These are phyloP conservation scores for Procapra przewalskii DNA, from an alignment of 2,113 vertebrate genomes.

Conservation along the genomic window DNA sequence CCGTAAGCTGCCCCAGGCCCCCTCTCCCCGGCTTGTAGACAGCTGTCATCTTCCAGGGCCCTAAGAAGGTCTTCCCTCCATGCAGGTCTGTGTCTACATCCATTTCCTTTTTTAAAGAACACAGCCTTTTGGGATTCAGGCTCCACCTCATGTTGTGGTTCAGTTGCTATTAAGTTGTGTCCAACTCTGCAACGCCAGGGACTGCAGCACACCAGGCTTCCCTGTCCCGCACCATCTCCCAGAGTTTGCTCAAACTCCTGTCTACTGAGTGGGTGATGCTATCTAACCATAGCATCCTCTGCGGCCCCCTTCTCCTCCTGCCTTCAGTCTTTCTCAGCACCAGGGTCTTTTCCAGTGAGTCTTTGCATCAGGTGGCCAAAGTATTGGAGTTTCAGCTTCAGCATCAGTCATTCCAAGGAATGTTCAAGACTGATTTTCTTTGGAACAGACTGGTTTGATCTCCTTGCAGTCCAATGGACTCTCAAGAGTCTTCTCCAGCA, in stretches of 20 bases:
- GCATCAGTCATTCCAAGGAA: not conserved
- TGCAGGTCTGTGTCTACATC: fast-evolving
- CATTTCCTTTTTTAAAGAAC: too few species aligned
- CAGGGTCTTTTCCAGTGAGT: not conserved
- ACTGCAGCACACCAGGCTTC: not conserved
- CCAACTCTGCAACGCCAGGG: not conserved
- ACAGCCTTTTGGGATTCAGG: fast-evolving
- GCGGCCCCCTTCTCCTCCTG: not conserved
- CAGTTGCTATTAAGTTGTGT: not conserved
- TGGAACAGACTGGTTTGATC: not conserved
- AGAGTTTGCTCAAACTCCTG: not conserved
- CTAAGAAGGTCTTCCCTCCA: not conserved
- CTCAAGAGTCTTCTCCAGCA: not conserved
- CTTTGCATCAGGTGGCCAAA: not conserved
- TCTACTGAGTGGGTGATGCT: not conserved
- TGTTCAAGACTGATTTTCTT: not conserved
- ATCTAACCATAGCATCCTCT: not conserved
- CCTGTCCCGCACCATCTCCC: not conserved
- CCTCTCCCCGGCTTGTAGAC: not conserved
- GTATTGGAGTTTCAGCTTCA: not conserved
- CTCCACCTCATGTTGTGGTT: not conserved
- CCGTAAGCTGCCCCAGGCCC: not conserved
- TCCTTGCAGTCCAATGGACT: not conserved
- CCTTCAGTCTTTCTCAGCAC: not conserved
- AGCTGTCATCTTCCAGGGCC: fast-evolving